Base-by-base conservation (phyloP, 2,888 invertebrate species). In the Drosophila subquinaria region DNA sequence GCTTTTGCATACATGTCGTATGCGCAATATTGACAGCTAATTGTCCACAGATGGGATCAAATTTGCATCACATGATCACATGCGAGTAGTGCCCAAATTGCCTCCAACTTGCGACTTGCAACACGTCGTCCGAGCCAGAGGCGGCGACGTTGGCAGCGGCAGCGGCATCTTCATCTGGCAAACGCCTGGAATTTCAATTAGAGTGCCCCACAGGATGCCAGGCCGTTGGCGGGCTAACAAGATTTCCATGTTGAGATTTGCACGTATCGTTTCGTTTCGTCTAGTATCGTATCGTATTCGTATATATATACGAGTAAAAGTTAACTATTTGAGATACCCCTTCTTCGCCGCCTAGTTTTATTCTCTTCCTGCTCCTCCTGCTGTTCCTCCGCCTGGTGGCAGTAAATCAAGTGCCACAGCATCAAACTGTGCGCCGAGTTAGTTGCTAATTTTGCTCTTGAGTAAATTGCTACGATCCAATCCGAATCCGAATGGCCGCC, bases 401-500 rank as follows among this genome's bases (percentile, higher is more conserved):
- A 67, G 76, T 76, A 88, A 84, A 80, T 84, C 80, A 82, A 79
- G 85, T 76, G 67, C 69, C 63, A 53, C 57, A 69, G 79, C 76
- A 73, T 81, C 82, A 81, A 82, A 81, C 82, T 82, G 80, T 84
- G 88, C 60, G 71, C 72, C 67, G 65, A 70, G 79, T 81, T 73
- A 66, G 73, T 81, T 87, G 79, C 87, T 89, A 82, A 89, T 87
- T 89, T 88, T 86, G 69, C 79, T 83, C 83, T 89, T 88, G 90
- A 81, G 81, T 89, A 88, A 86, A 88, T 89, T 86, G 89, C 74
- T 87, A 67, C 77, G 79, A 76, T 81, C 76, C 82, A 76, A 74
- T 79, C 74, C 82, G 60, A 65, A 69, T 73, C 66, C 69, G 57
- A 77, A 69, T 64, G 65, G 60, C 67, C 62, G 50, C 40, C 75